Evolutionary conservation across 2,797 vertebrate genomes (phyloP).

Genomic region (Loris lydekkerianus): DNA sequence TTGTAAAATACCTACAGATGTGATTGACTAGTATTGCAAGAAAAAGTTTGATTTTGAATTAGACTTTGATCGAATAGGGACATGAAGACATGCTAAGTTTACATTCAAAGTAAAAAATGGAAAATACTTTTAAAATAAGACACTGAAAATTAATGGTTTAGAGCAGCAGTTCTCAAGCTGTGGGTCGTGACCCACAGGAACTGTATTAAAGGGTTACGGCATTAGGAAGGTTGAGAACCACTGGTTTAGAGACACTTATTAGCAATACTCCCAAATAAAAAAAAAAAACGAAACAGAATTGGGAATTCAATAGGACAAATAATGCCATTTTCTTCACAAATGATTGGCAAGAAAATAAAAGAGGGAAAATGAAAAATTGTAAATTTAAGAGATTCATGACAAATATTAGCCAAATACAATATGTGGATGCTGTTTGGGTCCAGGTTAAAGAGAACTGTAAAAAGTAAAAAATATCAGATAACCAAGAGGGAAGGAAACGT

Average conservation of each 20-base stretch:
- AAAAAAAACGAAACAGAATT: conserved; percentile 36
- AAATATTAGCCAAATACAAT: conserved; percentile 36
- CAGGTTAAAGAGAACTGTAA: background rate
- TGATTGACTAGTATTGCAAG: background rate
- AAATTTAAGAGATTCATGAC: conserved; percentile 40
- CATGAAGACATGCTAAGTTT: conserved; percentile 21
- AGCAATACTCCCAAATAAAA: background rate
- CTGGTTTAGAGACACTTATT: background rate
- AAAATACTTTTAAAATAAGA: conserved; percentile 58
- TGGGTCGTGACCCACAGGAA: too few relatives aligned
- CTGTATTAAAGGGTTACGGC: too few relatives aligned
- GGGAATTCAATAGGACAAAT: conserved; percentile 21
- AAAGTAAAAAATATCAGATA: background rate
- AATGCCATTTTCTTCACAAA: conserved; percentile 22
- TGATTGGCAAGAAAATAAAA: conserved; percentile 37
- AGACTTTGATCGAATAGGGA: background rate
- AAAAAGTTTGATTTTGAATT: conserved; percentile 8
- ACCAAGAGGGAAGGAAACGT: background rate
- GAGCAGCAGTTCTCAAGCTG: too few relatives aligned
- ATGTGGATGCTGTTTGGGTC: background rate
- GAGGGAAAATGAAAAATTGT: background rate
- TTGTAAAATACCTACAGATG: conserved; percentile 53
- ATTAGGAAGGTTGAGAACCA: background rate
- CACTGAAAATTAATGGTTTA: conserved; percentile 17
- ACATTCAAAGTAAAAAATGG: conserved; percentile 15